Base-by-base conservation (phyloP, 1,140 invertebrate species). In the Saccostrea echinata region DNA sequence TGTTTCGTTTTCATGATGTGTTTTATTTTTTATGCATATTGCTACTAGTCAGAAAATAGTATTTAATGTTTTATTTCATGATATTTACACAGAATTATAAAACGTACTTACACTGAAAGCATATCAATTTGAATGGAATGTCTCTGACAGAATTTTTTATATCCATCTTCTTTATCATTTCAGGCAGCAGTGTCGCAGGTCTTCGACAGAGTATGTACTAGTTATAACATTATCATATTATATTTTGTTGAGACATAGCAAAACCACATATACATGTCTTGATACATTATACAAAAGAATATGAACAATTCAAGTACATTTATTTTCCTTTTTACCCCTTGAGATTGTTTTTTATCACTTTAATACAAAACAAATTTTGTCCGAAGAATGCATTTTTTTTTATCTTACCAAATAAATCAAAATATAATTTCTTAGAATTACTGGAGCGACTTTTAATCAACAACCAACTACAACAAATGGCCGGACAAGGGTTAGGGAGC, bases 401-500 rank as follows among this genome's bases (percentile, higher is more conserved):
- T n/a, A n/a, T n/a, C n/a, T n/a, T n/a, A n/a, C n/a, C n/a, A n/a
- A n/a, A n/a, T n/a, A n/a, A n/a, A n/a, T n/a, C n/a, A n/a, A n/a
- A n/a, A n/a, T 43, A 13, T 18, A 43, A 43, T 27, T 61, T 61
- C 57, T 12, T 33, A 84, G 83, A 53, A 53, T 27, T 84, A 16
- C 30, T 84, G 30, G 83, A 84, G 11, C 83, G 83, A 21, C 83
- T 84, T n/a, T 8, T 61, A 24, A 61, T 84, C 18, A 84, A 84
- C 83, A 55, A 53, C 3, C 83, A 84, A 21, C 55, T 84, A 24
- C 83, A 84, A 61, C 83, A 84, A 24, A 27, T 84, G 27, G 9
- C 53, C 3, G 68, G 68, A 3, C 24, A 30, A 30, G 68, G 68
- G 12, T 30, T 33, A 12, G 68, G 68, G 33, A 76, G 9, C 12